These are phyloP conservation scores for Megaceryle maxima DNA, from an alignment of 2,113 vertebrate species.

Conservation along the genomic window DNA sequence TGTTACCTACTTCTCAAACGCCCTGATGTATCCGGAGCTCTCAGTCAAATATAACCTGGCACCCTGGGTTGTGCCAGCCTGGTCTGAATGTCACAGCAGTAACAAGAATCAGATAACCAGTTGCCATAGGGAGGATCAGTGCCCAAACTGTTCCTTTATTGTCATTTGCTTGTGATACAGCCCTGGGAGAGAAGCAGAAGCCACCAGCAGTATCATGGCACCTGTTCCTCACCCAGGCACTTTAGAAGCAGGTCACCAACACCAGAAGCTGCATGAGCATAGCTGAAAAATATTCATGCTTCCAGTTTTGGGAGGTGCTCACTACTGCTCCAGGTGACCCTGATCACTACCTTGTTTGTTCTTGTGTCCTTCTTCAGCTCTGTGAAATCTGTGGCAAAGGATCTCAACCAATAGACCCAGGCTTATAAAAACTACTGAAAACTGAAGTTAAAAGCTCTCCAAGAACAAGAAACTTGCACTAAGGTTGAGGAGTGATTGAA, in stretches of 20 bases:
- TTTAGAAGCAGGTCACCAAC: slow-evolving; percentile 11
- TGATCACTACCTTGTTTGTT: not conserved
- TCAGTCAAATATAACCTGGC: not conserved
- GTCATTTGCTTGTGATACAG: not conserved
- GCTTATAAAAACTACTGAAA: not conserved
- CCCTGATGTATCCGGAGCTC: not conserved
- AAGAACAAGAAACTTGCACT: not conserved
- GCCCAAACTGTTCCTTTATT: not conserved
- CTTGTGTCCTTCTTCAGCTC: not conserved
- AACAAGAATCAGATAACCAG: not conserved
- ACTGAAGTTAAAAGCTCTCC: not conserved
- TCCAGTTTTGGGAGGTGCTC: not conserved
- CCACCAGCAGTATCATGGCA: not conserved
- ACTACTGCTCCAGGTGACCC: not conserved
- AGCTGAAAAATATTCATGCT: not conserved
- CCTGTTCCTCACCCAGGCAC: not conserved
- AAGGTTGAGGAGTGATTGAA: not conserved
- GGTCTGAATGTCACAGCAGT: not conserved
- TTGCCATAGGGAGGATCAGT: not conserved
- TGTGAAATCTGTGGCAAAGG: not conserved
- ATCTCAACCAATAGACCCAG: not conserved
- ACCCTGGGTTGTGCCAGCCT: not conserved
- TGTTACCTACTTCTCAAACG: not conserved
- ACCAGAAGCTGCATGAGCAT: not conserved
- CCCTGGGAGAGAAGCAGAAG: not conserved